Evolutionary conservation across 2,113 vertebrate species (phyloP).

Genomic region (Eretmochelys imbricata): DNA sequence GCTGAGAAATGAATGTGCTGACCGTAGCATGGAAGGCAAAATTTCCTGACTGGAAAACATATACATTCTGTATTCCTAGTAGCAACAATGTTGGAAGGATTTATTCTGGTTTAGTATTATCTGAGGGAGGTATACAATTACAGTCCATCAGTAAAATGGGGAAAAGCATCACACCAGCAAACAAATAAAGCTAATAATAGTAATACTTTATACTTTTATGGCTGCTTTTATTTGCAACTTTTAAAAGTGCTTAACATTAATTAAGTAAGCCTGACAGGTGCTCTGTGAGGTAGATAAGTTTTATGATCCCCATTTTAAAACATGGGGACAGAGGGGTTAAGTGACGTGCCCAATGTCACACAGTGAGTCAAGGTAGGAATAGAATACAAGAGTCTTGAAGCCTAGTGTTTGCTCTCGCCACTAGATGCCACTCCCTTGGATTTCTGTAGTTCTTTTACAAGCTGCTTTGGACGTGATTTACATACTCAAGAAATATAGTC

Average conservation of each 20-base stretch:
- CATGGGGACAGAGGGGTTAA: not conserved
- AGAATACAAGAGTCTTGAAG: not conserved
- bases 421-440: not conserved
- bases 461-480: not conserved
- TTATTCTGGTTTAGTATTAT: constrained; percentile 32
- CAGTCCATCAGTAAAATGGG: not conserved
- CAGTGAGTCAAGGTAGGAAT: not conserved
- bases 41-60: constrained; percentile 67
- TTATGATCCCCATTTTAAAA: not conserved
- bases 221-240: not conserved
- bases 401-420: not conserved
- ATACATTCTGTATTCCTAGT: constrained; percentile 8
- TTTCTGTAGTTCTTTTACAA: constrained; percentile 36
- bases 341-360: not conserved
- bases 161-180: not conserved
- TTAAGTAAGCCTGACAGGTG: not conserved
- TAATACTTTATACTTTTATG: not conserved
- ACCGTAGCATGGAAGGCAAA: constrained; percentile 60
- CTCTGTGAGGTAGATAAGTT: not conserved
- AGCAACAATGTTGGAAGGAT: constrained; percentile 29
- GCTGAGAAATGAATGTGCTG: constrained; percentile 69
- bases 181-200: not conserved
- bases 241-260: not conserved
- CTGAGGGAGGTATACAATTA: constrained; percentile 27
- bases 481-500: constrained; percentile 39